These are phyloP conservation scores for Epinephelus awoara DNA, from an alignment of 2,797 vertebrate genomes.

Conservation along the genomic window DNA sequence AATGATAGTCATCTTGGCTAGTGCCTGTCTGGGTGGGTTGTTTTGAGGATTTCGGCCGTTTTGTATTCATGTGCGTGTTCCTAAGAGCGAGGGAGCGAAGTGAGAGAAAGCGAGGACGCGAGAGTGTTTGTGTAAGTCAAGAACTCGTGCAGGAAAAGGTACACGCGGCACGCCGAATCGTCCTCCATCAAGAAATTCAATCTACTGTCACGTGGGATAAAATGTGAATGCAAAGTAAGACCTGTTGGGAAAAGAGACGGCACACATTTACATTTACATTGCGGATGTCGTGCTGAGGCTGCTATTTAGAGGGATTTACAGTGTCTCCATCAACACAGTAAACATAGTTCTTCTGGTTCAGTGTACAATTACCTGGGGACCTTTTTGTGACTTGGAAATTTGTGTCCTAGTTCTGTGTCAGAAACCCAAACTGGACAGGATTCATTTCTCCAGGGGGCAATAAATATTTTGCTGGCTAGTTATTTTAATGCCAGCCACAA, in stretches of 20 bases:
- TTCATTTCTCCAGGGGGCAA: background rate
- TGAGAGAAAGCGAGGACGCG: slow-evolving; percentile 17
- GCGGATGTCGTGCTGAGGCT: background rate
- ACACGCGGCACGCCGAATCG: background rate
- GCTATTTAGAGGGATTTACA: background rate
- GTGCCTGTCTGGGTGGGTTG: slow-evolving; percentile 26
- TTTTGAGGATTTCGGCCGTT: slow-evolving; percentile 48
- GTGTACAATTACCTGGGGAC: background rate
- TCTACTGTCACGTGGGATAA: background rate
- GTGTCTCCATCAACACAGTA: background rate
- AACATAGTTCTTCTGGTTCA: background rate
- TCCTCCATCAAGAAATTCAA: slow-evolving; percentile 23
- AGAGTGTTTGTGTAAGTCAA: slow-evolving; percentile 52
- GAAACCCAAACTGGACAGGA: background rate
- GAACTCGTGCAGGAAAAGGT: slow-evolving; percentile 18
- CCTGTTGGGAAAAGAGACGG: background rate
- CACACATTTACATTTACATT: background rate
- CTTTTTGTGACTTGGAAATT: background rate
- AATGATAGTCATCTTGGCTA: slow-evolving; percentile 64
- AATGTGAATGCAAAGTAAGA: background rate
- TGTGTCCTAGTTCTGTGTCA: background rate
- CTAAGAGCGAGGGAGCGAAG: slow-evolving; percentile 4
- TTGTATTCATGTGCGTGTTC: slow-evolving; percentile 46
- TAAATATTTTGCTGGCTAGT: background rate
- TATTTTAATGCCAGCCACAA: background rate